These are phyloP conservation scores for Brenthis daphne DNA, from an alignment of 2,888 invertebrate species.

Conservation along the genomic window DNA sequence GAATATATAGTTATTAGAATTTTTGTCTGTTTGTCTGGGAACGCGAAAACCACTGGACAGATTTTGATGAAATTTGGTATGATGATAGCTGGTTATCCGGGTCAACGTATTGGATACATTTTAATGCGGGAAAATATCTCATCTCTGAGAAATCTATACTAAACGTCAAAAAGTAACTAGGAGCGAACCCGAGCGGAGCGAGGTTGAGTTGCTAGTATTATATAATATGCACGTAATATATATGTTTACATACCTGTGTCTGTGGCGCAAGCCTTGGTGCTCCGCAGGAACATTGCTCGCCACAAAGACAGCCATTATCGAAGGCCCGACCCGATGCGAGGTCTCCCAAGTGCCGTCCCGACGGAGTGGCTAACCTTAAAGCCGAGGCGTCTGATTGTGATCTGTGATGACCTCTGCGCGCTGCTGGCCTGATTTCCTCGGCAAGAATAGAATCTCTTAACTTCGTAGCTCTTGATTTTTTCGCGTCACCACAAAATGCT, in stretches of 20 bases:
- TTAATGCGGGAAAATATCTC: too few species aligned
- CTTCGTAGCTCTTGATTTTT: slow-evolving; percentile 69
- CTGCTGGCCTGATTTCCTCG: slow-evolving; percentile 75
- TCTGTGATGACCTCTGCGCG: slow-evolving; percentile 81
- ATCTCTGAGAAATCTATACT: too few species aligned
- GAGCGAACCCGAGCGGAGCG: too few species aligned
- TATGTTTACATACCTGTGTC: slow-evolving; percentile 60
- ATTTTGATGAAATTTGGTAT: too few species aligned
- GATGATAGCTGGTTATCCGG: too few species aligned
- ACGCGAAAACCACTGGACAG: too few species aligned
- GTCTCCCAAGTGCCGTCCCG: slow-evolving; percentile 92
- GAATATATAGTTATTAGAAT: too few species aligned
- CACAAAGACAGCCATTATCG: slow-evolving; percentile 97
- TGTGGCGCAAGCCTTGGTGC: slow-evolving; percentile 77
- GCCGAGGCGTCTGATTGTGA: slow-evolving; percentile 92
- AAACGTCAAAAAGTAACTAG: too few species aligned
- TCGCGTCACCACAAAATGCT: slow-evolving; percentile 90
- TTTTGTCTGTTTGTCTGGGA: too few species aligned
- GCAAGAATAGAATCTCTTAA: slow-evolving; percentile 72
- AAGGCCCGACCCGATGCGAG: slow-evolving; percentile 96
- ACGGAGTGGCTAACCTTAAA: slow-evolving; percentile 75
- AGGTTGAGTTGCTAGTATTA: background rate
- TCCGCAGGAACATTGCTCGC: slow-evolving; percentile 86
- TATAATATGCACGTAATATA: background rate
- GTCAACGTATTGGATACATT: too few species aligned